Evolutionary conservation across 2,888 invertebrate genomes (phyloP), one percentile per base, ranked within the genome.

Genomic region (Ormyrus nitidulus): DNA sequence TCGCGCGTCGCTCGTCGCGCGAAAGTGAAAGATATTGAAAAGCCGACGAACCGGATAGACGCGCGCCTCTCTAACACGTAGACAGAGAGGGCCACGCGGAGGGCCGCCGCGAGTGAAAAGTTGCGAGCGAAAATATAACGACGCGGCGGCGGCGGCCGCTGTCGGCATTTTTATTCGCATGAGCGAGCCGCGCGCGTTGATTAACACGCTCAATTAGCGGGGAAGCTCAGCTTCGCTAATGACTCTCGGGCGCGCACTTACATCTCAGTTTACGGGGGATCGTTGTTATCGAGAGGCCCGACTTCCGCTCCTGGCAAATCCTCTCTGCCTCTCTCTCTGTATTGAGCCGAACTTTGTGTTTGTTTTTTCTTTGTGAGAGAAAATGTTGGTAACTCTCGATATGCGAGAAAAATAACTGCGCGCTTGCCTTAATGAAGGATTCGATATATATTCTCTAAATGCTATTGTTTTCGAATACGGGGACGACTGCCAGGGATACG

Each of bases 131-230:
- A 59, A 59, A 19, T 49, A 49, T 49, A 70, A 48, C 70, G 70
- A 59, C 11, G 59, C 59, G 34, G 11, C 34, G 59, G 19, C 59
- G 49, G 49, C 34, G 19, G 13, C 9, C 48, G 58, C 34, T 59
- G 54, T 49, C 70, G 34, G 34, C 72, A 62, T 46, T 74, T 54
- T 74, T 58, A 65, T 74, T n/a, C 48, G 56, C 64, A 49, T 58
- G 58, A 54, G 53, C 58, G 46, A 49, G 48, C 10, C 34, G 7
- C 56, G 6, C 8, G 54, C 58, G 73, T 48, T 74, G 64, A 74
- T 74, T 74, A 74, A 65, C 65, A 65, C 73, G 73, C 56, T 74
- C 73, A 74, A 74, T 74, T 74, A 74, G 73, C 73, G 19, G 7
- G 62, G 6, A 46, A 65, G 48, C n/a, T 49, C 56, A 53, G 72